Evolutionary conservation across 2,797 vertebrate genomes (phyloP).

Genomic region (Diplodus sargus): DNA sequence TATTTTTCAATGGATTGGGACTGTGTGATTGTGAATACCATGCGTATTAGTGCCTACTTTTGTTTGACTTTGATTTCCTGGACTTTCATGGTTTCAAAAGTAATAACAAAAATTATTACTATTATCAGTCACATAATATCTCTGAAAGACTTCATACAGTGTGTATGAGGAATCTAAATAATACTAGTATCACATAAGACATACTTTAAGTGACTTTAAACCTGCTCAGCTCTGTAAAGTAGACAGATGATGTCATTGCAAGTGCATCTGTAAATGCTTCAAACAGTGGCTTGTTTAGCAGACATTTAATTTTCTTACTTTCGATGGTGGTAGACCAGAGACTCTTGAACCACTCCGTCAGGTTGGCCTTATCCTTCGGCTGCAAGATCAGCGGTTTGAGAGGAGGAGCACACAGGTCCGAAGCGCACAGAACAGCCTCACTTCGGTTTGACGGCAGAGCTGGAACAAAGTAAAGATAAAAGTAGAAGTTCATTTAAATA

Average conservation of each 20-base stretch:
- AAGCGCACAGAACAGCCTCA: constrained; percentile 36
- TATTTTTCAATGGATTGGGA: neutral
- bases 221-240: neutral
- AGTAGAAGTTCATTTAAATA: neutral
- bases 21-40: neutral
- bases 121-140: neutral
- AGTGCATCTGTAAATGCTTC: neutral
- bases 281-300: neutral
- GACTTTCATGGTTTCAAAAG: neutral
- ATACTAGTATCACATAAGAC: neutral
- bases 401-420: constrained; percentile 79
- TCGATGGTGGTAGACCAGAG: constrained; percentile 74
- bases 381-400: constrained; percentile 77
- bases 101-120: neutral
- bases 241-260: neutral
- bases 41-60: neutral
- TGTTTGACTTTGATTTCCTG: too few species aligned
- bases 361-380: constrained; percentile 74
- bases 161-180: neutral
- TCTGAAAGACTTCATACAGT: neutral
- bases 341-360: constrained; percentile 77
- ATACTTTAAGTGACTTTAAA: neutral
- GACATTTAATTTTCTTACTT: constrained; percentile 48
- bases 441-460: constrained; percentile 49
- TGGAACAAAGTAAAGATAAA: constrained; percentile 45